Evolutionary conservation across 2,888 invertebrate species (phyloP).

Genomic region (Trichopoda pennipes): DNA sequence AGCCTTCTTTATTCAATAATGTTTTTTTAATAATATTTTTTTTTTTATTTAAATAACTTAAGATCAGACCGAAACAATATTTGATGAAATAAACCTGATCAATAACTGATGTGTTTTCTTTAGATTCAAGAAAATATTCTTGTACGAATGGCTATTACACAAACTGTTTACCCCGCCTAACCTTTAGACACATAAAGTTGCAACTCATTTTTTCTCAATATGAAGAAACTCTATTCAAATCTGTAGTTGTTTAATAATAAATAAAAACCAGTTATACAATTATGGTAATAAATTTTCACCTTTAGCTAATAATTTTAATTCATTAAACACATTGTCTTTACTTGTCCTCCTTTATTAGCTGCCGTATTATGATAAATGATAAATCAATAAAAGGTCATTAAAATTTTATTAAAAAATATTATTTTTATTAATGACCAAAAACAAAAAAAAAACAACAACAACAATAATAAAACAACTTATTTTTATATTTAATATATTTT

Average conservation of each 20-base stretch:
- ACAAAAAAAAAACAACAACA: constrained; percentile 9
- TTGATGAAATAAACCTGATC: no score
- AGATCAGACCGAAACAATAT: no score
- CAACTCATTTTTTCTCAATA: constrained; percentile 7
- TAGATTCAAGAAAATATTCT: no score
- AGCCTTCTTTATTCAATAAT: not conserved
- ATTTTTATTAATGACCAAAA: constrained; percentile 15
- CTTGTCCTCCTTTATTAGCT: constrained; percentile 68
- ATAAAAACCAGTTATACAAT: constrained; percentile 49
- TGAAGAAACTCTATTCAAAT: constrained; percentile 17
- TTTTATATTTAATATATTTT: constrained; percentile 43
- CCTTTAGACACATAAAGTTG: constrained; percentile 29
- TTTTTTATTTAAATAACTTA: no score
- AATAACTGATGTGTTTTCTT: no score
- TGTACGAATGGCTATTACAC: no score
- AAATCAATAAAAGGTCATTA: constrained; percentile 68
- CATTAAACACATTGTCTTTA: constrained; percentile 64
- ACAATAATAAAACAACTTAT: constrained; percentile 59
- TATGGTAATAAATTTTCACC: constrained; percentile 55
- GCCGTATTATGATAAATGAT: constrained; percentile 63
- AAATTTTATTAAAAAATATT: constrained; percentile 59
- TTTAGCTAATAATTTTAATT: constrained; percentile 50
- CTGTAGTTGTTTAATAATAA: constrained; percentile 1
- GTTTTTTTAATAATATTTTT: not conserved
- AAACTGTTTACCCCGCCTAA: no score